Evolutionary conservation across 2,888 invertebrate genomes (phyloP).

Genomic region (Oscheius sp.): DNA sequence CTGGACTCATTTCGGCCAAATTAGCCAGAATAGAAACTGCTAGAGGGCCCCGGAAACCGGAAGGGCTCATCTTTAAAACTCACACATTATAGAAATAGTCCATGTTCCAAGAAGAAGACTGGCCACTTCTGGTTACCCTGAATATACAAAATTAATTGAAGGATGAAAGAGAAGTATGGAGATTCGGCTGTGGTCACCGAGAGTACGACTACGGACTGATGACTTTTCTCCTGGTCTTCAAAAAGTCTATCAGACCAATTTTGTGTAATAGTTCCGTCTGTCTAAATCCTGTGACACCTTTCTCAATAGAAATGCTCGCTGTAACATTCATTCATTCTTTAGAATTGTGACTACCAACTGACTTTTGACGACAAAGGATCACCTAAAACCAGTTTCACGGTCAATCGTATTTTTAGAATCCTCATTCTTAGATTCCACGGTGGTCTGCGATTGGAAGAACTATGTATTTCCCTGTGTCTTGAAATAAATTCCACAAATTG

Average conservation of each 20-base stretch:
- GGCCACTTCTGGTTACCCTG: background rate
- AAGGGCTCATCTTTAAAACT: background rate
- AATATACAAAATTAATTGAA: background rate
- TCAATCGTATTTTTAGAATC: no score
- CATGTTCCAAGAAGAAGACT: background rate
- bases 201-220: no score
- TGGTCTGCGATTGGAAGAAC: no score
- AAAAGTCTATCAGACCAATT: background rate
- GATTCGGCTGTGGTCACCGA: no score
- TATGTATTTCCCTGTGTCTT: no score
- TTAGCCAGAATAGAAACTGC: constrained; percentile 3
- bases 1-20: constrained; percentile 7
- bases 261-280: background rate
- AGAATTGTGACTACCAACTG: no score
- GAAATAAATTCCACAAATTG: no score
- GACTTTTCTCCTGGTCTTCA: background rate
- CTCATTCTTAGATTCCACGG: no score
- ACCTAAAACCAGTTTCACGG: no score
- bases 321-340: no score
- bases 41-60: background rate
- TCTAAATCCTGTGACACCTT: constrained; percentile 6
- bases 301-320: background rate
- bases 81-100: background rate
- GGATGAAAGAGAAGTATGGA: no score
- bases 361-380: no score